Percentiles rank a stretch among this genome's conserved stretches.
phyloP scores from a whole-genome alignment of 2,797 vertebrate genomes.

The Heteromormyrus szaboi region DNA sequence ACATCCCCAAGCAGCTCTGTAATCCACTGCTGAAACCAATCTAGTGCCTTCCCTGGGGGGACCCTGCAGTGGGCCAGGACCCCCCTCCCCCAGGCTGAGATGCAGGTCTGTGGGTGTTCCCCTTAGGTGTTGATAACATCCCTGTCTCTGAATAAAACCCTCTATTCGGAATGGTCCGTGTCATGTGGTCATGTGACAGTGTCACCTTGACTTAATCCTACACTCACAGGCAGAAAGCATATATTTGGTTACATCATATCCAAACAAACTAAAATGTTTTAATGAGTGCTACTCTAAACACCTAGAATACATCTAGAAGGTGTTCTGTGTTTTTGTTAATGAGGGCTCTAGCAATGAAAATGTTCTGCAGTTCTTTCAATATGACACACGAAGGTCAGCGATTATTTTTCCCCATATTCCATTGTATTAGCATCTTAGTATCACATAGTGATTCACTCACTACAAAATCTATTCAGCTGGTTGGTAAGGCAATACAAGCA shows the following conservation, averaged over 20 bases:
- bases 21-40: background rate
- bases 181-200: background rate
- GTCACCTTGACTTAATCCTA: background rate
- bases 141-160: background rate
- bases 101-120: background rate
- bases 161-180: background rate
- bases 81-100: background rate
- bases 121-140: background rate
- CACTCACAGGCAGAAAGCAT: background rate
- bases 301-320: background rate
- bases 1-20: background rate
- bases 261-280: background rate
- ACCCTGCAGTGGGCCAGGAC: background rate
- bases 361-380: background rate
- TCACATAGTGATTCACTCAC: background rate
- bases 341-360: background rate
- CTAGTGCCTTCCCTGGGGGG: background rate
- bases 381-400: background rate
- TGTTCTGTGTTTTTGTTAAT: background rate
- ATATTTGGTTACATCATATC: background rate
- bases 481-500: background rate
- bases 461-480: background rate
- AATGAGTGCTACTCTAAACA: background rate
- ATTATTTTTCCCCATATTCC: background rate
- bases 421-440: background rate